Evolutionary conservation across 2,797 vertebrate species (phyloP).

Genomic region (Columba guinea): DNA sequence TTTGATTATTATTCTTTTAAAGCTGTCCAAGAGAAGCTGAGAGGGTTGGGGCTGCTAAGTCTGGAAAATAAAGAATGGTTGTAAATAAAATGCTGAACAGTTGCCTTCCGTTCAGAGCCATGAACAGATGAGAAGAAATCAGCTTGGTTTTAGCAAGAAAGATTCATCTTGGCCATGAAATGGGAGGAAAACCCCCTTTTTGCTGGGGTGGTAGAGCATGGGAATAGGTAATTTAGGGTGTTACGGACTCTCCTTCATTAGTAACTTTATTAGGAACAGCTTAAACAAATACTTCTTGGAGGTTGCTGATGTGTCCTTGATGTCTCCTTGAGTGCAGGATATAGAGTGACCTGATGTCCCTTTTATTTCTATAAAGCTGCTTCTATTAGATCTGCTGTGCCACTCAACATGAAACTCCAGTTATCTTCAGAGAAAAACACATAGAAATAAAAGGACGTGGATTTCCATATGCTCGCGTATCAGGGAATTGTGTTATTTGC

Average conservation of each 20-base stretch:
- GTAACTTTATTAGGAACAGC: background rate
- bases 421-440: background rate
- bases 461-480: background rate
- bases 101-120: background rate
- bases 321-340: background rate
- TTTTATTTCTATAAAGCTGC: background rate
- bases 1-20: background rate
- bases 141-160: background rate
- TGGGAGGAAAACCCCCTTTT: background rate
- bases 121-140: background rate
- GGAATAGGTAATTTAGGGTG: background rate
- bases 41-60: background rate
- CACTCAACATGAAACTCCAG: accelerated
- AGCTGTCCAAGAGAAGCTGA: background rate
- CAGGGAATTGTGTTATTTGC: accelerated
- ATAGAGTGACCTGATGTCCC: background rate
- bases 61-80: background rate
- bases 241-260: accelerated
- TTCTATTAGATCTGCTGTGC: background rate
- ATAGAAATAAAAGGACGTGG: accelerated
- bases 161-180: background rate
- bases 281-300: background rate
- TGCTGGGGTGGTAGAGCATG: background rate
- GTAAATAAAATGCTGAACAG: background rate
- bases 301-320: background rate